Evolutionary conservation across 2,797 vertebrate genomes (phyloP).

Genomic region (Crenuchus spilurus): DNA sequence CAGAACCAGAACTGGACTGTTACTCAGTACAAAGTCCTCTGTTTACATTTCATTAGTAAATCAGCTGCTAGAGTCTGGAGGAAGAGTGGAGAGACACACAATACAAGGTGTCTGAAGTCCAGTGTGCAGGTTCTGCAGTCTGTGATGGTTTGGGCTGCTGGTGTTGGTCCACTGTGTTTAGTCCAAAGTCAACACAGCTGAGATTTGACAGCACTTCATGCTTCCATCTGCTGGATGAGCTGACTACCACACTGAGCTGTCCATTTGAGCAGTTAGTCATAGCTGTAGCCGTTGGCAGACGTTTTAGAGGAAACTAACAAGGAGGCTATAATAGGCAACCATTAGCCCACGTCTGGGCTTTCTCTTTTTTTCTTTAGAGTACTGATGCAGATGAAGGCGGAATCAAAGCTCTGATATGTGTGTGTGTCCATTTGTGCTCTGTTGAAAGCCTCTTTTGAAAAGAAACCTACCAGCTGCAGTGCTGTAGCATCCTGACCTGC

Average conservation of each 20-base stretch:
- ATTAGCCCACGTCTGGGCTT: background rate
- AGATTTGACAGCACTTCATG: no score
- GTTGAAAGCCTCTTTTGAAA: background rate
- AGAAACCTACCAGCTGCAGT: background rate
- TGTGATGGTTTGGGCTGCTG: no score
- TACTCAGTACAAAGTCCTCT: no score
- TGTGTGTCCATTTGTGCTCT: background rate
- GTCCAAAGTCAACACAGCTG: no score
- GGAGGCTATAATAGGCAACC: background rate
- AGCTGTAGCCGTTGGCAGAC: background rate
- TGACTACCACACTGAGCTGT: background rate
- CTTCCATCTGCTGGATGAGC: no score
- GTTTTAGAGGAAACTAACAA: background rate
- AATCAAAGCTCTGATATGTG: background rate
- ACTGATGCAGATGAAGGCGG: background rate
- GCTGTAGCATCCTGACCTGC: background rate
- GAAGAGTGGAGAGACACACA: no score
- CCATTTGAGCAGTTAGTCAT: background rate
- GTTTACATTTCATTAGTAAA: no score
- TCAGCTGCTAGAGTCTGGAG: no score
- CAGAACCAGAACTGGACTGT: no score
- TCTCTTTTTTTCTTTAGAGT: background rate
- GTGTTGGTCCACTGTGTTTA: no score
- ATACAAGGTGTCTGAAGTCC: no score
- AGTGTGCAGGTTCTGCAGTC: no score